phyloP scores from a whole-genome alignment of 2,113 vertebrate species.

The Guaruba guarouba region DNA sequence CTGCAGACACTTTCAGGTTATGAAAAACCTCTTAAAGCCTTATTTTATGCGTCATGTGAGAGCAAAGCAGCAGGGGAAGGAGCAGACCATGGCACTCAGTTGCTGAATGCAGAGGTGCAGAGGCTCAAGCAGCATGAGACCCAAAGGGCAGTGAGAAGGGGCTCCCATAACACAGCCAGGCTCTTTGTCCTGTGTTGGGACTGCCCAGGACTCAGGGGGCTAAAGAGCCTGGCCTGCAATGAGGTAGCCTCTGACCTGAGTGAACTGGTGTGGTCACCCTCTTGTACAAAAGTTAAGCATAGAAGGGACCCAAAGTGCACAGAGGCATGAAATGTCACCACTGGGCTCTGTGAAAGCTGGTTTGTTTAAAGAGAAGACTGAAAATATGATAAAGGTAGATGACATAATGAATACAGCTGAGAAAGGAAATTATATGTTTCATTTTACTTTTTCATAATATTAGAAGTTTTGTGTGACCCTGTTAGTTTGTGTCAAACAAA shows the following conservation, averaged over 20 bases:
- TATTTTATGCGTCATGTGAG: not conserved
- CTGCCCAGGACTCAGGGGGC: not conserved
- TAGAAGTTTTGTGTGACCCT: not conserved
- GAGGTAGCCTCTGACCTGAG: not conserved
- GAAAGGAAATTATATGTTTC: not conserved
- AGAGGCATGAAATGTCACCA: not conserved
- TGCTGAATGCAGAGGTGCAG: not conserved
- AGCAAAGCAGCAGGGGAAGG: not conserved
- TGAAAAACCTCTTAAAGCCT: not conserved
- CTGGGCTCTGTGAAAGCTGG: not conserved
- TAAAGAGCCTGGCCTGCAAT: not conserved
- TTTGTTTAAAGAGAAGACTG: not conserved
- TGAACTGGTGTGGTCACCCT: not conserved
- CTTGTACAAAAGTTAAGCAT: not conserved
- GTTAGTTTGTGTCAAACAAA: not conserved
- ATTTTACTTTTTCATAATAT: not conserved
- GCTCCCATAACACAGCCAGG: fast-evolving
- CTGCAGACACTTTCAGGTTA: not conserved
- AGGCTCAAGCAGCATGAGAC: not conserved
- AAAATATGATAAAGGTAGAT: not conserved
- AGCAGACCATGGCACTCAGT: fast-evolving
- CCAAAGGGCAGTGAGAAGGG: not conserved
- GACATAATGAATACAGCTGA: not conserved
- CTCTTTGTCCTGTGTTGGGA: not conserved
- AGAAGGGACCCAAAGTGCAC: not conserved